Percentiles rank a stretch among this genome's conserved stretches.
Evolutionary conservation across 1,140 invertebrate species (phyloP).

Genomic region (Ganaspis sp.): DNA sequence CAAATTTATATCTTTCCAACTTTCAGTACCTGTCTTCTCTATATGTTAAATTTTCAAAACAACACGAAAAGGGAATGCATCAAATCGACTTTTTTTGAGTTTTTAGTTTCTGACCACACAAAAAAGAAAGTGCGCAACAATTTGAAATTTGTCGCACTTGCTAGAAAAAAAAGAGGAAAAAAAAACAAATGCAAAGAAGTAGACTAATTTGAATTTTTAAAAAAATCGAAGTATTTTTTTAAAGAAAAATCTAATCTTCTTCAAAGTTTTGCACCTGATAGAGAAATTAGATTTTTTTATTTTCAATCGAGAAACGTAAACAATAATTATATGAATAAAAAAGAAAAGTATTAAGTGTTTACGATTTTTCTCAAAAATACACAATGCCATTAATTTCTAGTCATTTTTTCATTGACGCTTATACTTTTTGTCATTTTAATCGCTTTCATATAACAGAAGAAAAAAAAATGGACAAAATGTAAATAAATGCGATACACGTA

Average conservation of each 20-base stretch:
- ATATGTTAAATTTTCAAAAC: too few relatives aligned
- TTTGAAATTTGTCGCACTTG: conserved; percentile 20
- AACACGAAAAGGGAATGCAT: too few relatives aligned
- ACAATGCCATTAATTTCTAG: conserved; percentile 12
- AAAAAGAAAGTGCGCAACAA: conserved; percentile 1
- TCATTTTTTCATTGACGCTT: too few relatives aligned
- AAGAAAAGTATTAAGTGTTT: background rate
- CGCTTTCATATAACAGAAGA: background rate
- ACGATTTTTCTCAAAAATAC: background rate
- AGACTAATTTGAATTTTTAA: conserved; percentile 7
- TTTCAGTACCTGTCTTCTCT: background rate
- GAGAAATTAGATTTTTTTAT: background rate
- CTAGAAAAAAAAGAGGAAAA: background rate
- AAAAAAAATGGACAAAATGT: conserved; percentile 34
- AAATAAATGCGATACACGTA: conserved; percentile 31
- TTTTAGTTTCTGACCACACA: conserved; percentile 13
- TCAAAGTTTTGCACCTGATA: background rate
- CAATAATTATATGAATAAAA: too few relatives aligned
- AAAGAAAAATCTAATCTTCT: background rate
- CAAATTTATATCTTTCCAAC: background rate
- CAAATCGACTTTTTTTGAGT: too few relatives aligned
- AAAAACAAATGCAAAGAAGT: background rate
- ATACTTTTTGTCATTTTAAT: too few relatives aligned
- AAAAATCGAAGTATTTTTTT: conserved; percentile 19
- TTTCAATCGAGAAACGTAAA: background rate